phyloP scores from a whole-genome alignment of 2,797 vertebrate species.

The Sphaeramia orbicularis region DNA sequence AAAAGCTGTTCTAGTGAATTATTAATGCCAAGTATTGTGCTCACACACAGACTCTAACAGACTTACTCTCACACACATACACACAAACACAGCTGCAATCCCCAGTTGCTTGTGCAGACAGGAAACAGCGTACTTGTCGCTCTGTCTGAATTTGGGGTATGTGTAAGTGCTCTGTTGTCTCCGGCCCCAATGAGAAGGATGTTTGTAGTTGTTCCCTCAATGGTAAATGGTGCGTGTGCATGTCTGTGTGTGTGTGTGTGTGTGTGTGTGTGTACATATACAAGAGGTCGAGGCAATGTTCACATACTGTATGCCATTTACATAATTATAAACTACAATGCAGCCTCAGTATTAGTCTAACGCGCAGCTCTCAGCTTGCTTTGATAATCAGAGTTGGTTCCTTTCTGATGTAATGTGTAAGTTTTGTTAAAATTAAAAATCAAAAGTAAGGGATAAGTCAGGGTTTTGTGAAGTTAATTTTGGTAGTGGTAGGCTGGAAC shows the following conservation, averaged over 20 bases:
- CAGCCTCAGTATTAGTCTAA: slow-evolving; percentile 13
- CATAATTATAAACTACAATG: slow-evolving; percentile 63
- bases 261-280: not conserved
- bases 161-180: slow-evolving; percentile 78
- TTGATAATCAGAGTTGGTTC: not conserved
- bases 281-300: slow-evolving; percentile 30
- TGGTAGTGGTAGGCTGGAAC: slow-evolving; percentile 12
- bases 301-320: slow-evolving; percentile 34
- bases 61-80: slow-evolving; percentile 46
- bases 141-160: slow-evolving; percentile 72
- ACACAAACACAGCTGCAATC: slow-evolving; percentile 80
- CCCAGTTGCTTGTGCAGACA: slow-evolving; percentile 82
- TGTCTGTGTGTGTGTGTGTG: not conserved
- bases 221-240: slow-evolving; percentile 50
- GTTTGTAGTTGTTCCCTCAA: slow-evolving; percentile 72
- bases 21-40: slow-evolving; percentile 81
- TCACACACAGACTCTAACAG: slow-evolving; percentile 61
- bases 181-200: slow-evolving; percentile 67
- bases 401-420: not conserved
- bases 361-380: not conserved
- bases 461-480: slow-evolving; percentile 3
- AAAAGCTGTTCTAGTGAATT: slow-evolving; percentile 82
- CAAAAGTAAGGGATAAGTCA: not conserved
- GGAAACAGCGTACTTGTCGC: slow-evolving; percentile 77
- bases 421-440: not conserved